Evolutionary conservation across 2,888 invertebrate genomes (phyloP).

Genomic region (Notodromas monacha): DNA sequence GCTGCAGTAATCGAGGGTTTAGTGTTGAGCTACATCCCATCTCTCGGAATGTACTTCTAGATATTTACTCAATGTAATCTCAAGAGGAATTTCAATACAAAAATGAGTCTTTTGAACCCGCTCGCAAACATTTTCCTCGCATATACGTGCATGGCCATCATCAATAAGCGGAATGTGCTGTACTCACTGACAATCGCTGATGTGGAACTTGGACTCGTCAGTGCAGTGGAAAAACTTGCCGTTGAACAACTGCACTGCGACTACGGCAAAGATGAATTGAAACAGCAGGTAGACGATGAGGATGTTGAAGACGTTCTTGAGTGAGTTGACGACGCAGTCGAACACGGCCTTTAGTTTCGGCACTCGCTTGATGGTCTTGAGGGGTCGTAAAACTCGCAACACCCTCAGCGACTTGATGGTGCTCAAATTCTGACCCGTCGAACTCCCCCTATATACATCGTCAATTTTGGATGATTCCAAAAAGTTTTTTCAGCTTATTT

Average conservation of each 20-base stretch:
- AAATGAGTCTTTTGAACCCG: too few species aligned
- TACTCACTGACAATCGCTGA: conserved; percentile 82
- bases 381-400: conserved; percentile 85
- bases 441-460: conserved; percentile 28
- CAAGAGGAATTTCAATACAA: too few species aligned
- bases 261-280: conserved; percentile 99
- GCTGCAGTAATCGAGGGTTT: too few species aligned
- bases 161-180: too few species aligned
- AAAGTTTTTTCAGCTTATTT: too few species aligned
- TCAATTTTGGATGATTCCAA: too few species aligned
- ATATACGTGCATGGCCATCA: too few species aligned
- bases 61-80: too few species aligned
- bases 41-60: too few species aligned
- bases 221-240: conserved; percentile 97
- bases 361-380: conserved; percentile 99
- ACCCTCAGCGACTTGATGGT: conserved; percentile 98
- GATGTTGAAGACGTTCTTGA: conserved; percentile 99
- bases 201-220: conserved; percentile 83
- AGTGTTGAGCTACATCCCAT: too few species aligned
- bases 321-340: conserved; percentile 98
- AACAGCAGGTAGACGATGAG: conserved; percentile 98
- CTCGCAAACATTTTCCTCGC: too few species aligned
- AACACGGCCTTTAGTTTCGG: conserved; percentile 99
- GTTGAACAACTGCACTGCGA: conserved; percentile 98
- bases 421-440: conserved; percentile 66